Percentiles rank a stretch among this genome's conserved stretches.
Evolutionary conservation across 2,797 vertebrate species (phyloP).

Genomic region (Phylloscopus collybita): DNA sequence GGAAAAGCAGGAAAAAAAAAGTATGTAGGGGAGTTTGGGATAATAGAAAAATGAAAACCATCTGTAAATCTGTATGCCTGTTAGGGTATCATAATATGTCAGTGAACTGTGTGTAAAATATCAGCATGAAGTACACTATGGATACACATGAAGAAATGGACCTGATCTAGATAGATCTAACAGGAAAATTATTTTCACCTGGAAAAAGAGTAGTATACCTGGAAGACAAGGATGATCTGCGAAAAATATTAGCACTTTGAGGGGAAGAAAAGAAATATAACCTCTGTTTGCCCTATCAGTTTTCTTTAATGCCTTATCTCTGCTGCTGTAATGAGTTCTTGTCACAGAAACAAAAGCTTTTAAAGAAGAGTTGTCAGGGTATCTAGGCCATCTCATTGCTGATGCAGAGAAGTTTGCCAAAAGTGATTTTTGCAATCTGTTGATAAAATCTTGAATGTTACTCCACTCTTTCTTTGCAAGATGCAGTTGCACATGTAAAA

Average conservation of each 20-base stretch:
- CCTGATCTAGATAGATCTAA: neutral
- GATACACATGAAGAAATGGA: neutral
- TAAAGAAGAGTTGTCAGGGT: neutral
- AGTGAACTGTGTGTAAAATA: neutral
- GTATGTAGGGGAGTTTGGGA: neutral
- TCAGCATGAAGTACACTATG: neutral
- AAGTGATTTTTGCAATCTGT: neutral
- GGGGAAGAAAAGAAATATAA: neutral
- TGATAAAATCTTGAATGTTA: neutral
- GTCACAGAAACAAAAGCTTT: conserved; percentile 15
- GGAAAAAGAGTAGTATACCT: neutral
- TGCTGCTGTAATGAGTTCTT: neutral
- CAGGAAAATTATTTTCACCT: neutral
- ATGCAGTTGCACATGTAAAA: neutral
- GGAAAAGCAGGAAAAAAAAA: neutral
- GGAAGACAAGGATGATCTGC: neutral
- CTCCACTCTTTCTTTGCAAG: neutral
- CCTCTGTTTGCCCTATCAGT: conserved; percentile 29
- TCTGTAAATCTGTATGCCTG: neutral
- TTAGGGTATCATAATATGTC: neutral
- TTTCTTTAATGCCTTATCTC: conserved; percentile 14
- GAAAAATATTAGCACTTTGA: neutral
- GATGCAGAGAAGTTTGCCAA: neutral
- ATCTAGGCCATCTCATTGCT: conserved; percentile 18
- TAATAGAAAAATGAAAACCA: neutral